phyloP scores from a whole-genome alignment of 2,888 invertebrate species.

The Craniophora ligustri region DNA sequence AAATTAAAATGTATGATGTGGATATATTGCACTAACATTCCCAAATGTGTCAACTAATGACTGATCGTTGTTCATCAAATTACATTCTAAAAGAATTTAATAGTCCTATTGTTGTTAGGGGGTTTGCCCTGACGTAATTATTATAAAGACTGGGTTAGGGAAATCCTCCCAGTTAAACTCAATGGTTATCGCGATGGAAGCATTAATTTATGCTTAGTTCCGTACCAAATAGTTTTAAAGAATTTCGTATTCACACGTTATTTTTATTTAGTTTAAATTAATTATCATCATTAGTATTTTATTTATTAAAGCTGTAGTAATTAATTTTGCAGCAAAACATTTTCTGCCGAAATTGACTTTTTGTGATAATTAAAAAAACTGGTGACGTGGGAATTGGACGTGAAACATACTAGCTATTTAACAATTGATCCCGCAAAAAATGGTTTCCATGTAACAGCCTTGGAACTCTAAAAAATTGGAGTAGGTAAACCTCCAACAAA shows the following conservation, averaged over 20 bases:
- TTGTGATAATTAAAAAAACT: conserved; percentile 7
- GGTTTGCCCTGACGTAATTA: conserved; percentile 14
- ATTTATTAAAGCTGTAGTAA: neutral
- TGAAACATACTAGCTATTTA: conserved; percentile 37
- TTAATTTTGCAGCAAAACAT: conserved; percentile 1
- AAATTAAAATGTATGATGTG: conserved; percentile 18
- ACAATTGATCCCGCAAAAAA: conserved; percentile 64
- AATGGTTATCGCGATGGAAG: neutral
- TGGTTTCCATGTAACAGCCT: conserved; percentile 66
- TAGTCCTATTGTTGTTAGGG: conserved; percentile 29
- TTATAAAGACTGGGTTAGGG: conserved; percentile 25
- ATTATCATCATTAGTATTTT: no score
- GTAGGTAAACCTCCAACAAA: conserved; percentile 76
- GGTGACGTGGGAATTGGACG: conserved; percentile 24
- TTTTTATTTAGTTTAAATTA: neutral
- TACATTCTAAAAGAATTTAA: no score
- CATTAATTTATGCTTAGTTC: conserved; percentile 15
- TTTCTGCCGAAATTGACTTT: conserved; percentile 7
- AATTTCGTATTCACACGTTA: neutral
- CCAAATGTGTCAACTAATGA: conserved; percentile 5
- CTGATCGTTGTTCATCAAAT: conserved; percentile 1
- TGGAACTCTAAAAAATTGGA: conserved; percentile 78
- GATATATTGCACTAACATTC: conserved; percentile 21
- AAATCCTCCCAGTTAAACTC: conserved; percentile 14
- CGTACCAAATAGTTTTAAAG: conserved; percentile 14